Conservation (phyloP, 2,113 vertebrate genomes). For the Aplodontia rufa region DNA sequence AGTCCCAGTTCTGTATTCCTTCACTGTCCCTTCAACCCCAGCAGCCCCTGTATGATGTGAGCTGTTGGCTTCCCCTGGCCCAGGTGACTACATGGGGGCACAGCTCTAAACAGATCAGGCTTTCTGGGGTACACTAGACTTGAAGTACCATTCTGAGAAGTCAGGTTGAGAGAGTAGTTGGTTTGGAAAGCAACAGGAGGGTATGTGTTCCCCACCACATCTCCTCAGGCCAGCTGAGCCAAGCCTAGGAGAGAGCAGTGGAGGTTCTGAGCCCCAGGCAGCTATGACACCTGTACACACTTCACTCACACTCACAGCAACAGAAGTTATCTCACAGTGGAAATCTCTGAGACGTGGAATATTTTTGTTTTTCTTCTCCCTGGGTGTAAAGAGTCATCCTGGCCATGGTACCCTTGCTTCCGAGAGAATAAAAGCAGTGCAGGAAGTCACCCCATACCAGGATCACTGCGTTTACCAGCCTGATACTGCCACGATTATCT, state of each 20-base stretch:
- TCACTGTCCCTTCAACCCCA: background rate
- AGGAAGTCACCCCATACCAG: conserved; percentile 8
- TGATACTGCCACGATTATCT: conserved; percentile 65
- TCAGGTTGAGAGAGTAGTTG: background rate
- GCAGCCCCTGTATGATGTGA: background rate
- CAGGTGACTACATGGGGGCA: background rate
- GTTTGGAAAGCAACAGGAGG: background rate
- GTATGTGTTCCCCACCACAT: background rate
- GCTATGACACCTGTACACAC: background rate
- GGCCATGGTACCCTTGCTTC: background rate
- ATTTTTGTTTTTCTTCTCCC: background rate
- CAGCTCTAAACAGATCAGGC: background rate
- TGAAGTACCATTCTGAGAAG: background rate
- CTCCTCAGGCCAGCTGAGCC: conserved; percentile 25
- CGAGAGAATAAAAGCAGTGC: background rate
- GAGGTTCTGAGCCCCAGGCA: background rate
- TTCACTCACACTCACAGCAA: background rate
- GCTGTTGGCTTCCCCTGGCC: background rate
- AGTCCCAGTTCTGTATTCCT: background rate
- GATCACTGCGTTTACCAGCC: conserved; percentile 67
- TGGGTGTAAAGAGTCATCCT: background rate
- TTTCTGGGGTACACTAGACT: background rate
- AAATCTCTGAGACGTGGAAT: background rate
- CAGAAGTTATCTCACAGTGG: background rate
- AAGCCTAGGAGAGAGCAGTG: background rate